Conservation (phyloP, 1,140 invertebrate genomes). For the Helicoverpa armigera region DNA sequence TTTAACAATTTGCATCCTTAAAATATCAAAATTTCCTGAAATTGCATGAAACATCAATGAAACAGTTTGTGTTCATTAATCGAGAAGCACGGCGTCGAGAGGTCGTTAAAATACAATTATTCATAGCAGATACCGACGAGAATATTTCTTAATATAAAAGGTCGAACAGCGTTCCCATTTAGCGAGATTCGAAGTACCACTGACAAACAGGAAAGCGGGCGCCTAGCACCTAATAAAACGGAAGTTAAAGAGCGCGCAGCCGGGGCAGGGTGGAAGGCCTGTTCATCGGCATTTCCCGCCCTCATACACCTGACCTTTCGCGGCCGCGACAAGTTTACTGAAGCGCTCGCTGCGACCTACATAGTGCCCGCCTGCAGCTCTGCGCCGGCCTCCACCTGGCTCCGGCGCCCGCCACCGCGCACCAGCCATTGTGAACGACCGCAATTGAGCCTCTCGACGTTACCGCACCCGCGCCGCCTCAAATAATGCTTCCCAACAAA, state of each 20-base stretch:
- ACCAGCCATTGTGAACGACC: conserved; percentile 67
- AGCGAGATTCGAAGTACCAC: conserved; percentile 49
- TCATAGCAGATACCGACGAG: conserved; percentile 38
- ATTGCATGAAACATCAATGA: background rate
- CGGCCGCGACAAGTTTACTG: conserved; percentile 79
- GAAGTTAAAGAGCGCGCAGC: conserved; percentile 69
- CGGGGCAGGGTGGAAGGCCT: conserved; percentile 61
- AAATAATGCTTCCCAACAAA: conserved; percentile 72
- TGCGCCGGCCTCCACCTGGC: conserved; percentile 41
- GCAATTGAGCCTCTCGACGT: conserved; percentile 72
- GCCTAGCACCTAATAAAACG: conserved; percentile 72
- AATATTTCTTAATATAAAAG: conserved; percentile 46
- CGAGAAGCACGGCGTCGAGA: background rate
- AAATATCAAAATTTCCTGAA: background rate
- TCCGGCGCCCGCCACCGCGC: conserved; percentile 36
- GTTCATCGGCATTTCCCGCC: conserved; percentile 80
- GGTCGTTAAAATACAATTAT: conserved; percentile 65
- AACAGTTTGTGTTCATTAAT: conserved; percentile 44
- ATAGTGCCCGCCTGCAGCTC: conserved; percentile 58
- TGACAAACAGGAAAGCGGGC: conserved; percentile 61
- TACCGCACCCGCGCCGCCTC: conserved; percentile 58
- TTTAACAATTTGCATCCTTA: background rate
- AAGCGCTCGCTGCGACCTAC: conserved; percentile 81
- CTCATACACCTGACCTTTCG: conserved; percentile 83
- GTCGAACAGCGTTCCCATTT: conserved; percentile 44